Evolutionary conservation across 2,888 invertebrate genomes (phyloP).

Genomic region (Ophion slaviceki): DNA sequence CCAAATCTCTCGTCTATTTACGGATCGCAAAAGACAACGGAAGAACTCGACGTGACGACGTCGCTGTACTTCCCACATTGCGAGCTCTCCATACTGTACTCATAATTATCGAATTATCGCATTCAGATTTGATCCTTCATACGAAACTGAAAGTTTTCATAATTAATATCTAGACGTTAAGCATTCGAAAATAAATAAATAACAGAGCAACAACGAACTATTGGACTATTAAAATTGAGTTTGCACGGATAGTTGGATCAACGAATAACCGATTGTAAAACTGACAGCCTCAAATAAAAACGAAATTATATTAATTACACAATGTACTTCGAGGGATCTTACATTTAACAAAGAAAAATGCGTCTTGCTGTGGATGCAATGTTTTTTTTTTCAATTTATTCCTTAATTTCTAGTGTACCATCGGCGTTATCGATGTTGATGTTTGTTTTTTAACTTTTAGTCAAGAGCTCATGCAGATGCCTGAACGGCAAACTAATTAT

Average conservation of each 20-base stretch:
- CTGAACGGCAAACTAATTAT: slow-evolving; percentile 40
- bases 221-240: neutral
- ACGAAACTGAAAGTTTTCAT: slow-evolving; percentile 1
- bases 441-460: slow-evolving; percentile 22
- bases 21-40: neutral
- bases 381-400: slow-evolving; percentile 50
- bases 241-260: neutral
- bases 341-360: slow-evolving; percentile 30
- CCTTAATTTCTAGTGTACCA: slow-evolving; percentile 53
- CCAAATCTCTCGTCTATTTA: slow-evolving; percentile 22
- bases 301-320: neutral
- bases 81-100: slow-evolving; percentile 12
- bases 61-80: neutral
- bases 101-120: slow-evolving; percentile 3
- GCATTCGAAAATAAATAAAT: neutral
- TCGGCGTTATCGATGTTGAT: slow-evolving; percentile 46
- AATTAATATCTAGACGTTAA: slow-evolving; percentile 19
- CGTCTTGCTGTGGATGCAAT: slow-evolving; percentile 42
- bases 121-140: neutral
- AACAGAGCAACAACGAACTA: neutral
- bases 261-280: slow-evolving; percentile 31
- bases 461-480: slow-evolving; percentile 29
- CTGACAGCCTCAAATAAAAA: slow-evolving; percentile 17
- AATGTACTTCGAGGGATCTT: neutral
- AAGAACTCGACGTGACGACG: neutral